A percentile compares a stretch with the other conserved stretches of the same genome.
phyloP scores from a whole-genome alignment of 2,888 invertebrate genomes.

The Drosophila koepferae region DNA sequence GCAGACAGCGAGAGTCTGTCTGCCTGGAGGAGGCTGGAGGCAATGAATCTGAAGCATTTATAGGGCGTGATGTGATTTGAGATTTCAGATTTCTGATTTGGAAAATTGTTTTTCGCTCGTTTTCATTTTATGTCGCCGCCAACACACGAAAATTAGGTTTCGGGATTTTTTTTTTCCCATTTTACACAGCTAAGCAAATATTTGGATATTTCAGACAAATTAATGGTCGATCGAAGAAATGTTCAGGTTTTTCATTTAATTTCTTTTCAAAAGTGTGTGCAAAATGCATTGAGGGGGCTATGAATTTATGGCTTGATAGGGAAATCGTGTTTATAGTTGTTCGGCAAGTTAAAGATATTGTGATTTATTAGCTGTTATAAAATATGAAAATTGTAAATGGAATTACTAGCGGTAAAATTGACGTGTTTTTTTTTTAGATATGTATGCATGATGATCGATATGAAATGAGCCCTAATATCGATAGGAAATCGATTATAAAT shows the following conservation, averaged over 20 bases:
- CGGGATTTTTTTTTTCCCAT: background rate
- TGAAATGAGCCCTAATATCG: too few relatives aligned
- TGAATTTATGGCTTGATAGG: slow-evolving; percentile 40
- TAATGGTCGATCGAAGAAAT: slow-evolving; percentile 32
- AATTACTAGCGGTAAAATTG: slow-evolving; percentile 1
- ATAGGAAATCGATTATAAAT: too few relatives aligned
- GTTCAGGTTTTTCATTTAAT: background rate
- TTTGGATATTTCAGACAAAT: slow-evolving; percentile 51
- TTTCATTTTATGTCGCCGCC: slow-evolving; percentile 55
- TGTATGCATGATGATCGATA: background rate
- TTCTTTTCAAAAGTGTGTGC: slow-evolving; percentile 25
- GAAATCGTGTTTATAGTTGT: slow-evolving; percentile 8
- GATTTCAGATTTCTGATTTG: slow-evolving; percentile 57
- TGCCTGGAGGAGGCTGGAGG: slow-evolving; percentile 20
- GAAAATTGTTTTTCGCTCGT: slow-evolving; percentile 34
- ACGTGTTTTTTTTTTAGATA: background rate
- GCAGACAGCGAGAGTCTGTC: slow-evolving; percentile 9
- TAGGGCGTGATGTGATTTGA: slow-evolving; percentile 73
- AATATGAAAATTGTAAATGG: slow-evolving; percentile 6
- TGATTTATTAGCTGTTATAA: slow-evolving; percentile 15
- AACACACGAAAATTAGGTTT: background rate
- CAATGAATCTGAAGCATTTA: slow-evolving; percentile 52
- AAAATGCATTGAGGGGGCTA: slow-evolving; percentile 35
- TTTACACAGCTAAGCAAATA: slow-evolving; percentile 50
- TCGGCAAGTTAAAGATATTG: slow-evolving; percentile 8